phyloP scores from a whole-genome alignment of 2,797 vertebrate species.

The Premnoplex brunnescens region DNA sequence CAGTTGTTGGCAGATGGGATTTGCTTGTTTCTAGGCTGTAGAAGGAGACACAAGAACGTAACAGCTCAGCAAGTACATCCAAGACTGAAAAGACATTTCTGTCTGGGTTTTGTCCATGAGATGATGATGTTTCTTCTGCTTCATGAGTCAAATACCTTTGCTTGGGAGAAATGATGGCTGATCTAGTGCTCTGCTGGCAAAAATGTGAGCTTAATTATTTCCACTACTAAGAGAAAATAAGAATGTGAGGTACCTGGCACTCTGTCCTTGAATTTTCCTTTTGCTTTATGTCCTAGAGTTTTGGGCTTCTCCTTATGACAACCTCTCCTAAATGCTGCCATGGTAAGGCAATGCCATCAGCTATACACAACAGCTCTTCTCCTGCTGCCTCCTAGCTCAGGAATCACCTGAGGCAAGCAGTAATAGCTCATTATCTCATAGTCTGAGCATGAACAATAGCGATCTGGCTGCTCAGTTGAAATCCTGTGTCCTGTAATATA shows the following conservation, averaged over 20 bases:
- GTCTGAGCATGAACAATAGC: constrained; percentile 8
- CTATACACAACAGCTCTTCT: background rate
- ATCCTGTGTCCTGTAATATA: background rate
- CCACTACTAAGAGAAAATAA: background rate
- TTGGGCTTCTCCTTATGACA: background rate
- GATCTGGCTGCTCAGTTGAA: constrained; percentile 1
- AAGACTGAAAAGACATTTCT: background rate
- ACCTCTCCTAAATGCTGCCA: background rate
- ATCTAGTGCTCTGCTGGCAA: background rate
- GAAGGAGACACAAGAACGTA: background rate
- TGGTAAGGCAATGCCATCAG: background rate
- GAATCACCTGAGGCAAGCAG: background rate
- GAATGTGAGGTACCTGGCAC: background rate
- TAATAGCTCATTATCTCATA: constrained; percentile 18
- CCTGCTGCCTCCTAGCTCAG: background rate
- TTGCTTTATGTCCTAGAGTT: background rate
- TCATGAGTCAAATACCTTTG: background rate
- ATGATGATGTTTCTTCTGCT: background rate
- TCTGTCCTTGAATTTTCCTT: background rate
- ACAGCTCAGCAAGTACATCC: background rate
- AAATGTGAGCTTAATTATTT: background rate
- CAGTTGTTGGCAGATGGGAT: background rate
- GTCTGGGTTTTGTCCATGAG: background rate
- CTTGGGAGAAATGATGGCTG: background rate
- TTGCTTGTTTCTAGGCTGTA: background rate